Base-by-base conservation (phyloP, 2,888 invertebrate genomes). In the Geotrupes spiniger region DNA sequence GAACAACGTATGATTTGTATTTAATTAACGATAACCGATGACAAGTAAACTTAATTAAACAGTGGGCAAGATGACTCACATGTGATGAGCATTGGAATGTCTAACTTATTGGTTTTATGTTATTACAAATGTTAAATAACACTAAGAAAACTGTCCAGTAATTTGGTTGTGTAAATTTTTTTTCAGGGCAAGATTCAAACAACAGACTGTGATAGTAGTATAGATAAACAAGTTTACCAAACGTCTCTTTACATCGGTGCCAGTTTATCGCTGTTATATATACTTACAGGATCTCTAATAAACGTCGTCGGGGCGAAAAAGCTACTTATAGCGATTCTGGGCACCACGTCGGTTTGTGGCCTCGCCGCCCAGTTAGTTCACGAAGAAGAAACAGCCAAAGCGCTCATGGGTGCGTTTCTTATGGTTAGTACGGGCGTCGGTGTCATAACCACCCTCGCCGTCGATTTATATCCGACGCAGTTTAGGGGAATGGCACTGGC, bases 301-400 rank as follows among this genome's bases (percentile, higher is more conserved):
- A 76, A 78, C 52, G 52, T 66, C 1, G 57, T 75, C 0, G 84
- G 84, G 15, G 83, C 84, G 64, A 81, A 80, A 63, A 67, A 60
- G 14, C 47, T 72, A 1, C 50, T 72, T 10, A 47, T 67, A 21
- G 54, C 54, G 16, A 61, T 69, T 16, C 51, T 70, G 9, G 37
- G 54, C 0, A 14, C 66, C 2, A 66, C 68, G 9, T 63, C 68
- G 2, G 46, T 57, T n/a, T 58, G 65, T 36, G 72, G 71, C n/a
- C 47, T 73, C 25, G 46, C 59, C 28, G 64, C 71, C 1, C 71
- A 72, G 56, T 59, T 63, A 44, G 53, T 66, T 10, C 46, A 54
- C 8, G 58, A 57, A 8, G 61, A 60, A 17, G 49, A 49, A 17
- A 15, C 59, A 2, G 60, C 67, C 8, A 61, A 68, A 51, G 51